Percentiles rank a stretch among this genome's conserved stretches.
These are phyloP conservation scores for Dione juno DNA, from an alignment of 2,888 invertebrate species.

Conservation along the genomic window DNA sequence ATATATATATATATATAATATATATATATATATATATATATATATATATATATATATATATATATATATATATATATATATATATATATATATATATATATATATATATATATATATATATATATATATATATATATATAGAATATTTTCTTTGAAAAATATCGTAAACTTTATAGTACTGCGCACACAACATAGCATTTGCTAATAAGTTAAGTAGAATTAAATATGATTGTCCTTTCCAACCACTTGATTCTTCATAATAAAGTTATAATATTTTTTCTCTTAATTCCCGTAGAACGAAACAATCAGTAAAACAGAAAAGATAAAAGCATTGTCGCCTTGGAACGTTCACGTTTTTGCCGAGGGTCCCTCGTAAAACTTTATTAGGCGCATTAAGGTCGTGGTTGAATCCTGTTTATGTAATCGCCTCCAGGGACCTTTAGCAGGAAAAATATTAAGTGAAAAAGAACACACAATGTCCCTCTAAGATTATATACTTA, in stretches of 20 bases:
- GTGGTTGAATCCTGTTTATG: constrained; percentile 83
- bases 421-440: constrained; percentile 82
- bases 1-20: too few relatives aligned
- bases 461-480: constrained; percentile 69
- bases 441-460: constrained; percentile 81
- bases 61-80: too few relatives aligned
- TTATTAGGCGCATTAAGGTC: constrained; percentile 83
- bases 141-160: not conserved
- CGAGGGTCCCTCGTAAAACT: constrained; percentile 82
- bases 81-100: too few relatives aligned
- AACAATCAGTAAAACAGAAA: constrained; percentile 79
- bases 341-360: constrained; percentile 79
- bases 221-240: not conserved
- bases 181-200: constrained; percentile 3
- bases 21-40: too few relatives aligned
- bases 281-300: constrained; percentile 69
- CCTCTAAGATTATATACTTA: constrained; percentile 34
- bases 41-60: too few relatives aligned
- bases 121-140: too few relatives aligned
- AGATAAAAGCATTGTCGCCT: constrained; percentile 83
- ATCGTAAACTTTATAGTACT: not conserved
- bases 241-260: constrained; percentile 32
- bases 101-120: too few relatives aligned
- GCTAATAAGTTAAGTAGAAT: constrained; percentile 9
- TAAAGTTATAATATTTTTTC: constrained; percentile 50